Percentiles rank a stretch among this genome's conserved stretches.
Evolutionary conservation across 2,888 invertebrate genomes (phyloP).

Genomic region (Chrysolina haemoptera): DNA sequence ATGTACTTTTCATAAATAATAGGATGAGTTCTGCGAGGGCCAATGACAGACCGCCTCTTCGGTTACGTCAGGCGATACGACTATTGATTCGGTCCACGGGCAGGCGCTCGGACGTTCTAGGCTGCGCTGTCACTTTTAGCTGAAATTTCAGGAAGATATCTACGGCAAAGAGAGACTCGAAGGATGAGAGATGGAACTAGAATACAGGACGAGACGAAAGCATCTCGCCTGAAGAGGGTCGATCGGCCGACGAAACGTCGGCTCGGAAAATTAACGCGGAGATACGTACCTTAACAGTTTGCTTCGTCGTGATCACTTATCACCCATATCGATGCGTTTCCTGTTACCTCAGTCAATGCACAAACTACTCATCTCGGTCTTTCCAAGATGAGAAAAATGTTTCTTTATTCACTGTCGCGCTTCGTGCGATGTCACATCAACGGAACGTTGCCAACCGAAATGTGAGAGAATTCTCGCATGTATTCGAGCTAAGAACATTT

Average conservation of each 20-base stretch:
- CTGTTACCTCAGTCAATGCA: too few relatives aligned
- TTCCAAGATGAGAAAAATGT: not conserved
- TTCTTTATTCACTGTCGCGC: not conserved
- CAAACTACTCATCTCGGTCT: not conserved
- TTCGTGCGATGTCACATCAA: not conserved
- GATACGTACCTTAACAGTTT: not conserved
- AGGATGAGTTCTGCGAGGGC: conserved; percentile 72
- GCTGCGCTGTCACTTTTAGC: conserved; percentile 41
- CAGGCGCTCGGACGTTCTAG: conserved; percentile 56
- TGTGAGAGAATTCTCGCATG: conserved; percentile 5
- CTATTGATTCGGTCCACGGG: conserved; percentile 70
- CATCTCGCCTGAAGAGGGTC: not conserved
- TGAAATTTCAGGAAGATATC: conserved; percentile 5
- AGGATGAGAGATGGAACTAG: conserved; percentile 6
- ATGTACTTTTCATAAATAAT: conserved; percentile 74
- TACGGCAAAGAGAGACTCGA: not conserved
- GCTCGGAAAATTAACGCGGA: not conserved
- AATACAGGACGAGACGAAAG: conserved; percentile 4
- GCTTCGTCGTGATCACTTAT: not conserved
- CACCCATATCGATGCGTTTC: too few relatives aligned
- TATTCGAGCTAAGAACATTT: not conserved
- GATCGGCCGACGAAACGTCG: not conserved
- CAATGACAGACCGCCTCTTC: conserved; percentile 70
- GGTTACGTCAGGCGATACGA: conserved; percentile 72
- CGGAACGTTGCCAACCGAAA: conserved; percentile 4